Conservation (phyloP, 23 tunicate species). For the Diplosoma virens region DNA sequence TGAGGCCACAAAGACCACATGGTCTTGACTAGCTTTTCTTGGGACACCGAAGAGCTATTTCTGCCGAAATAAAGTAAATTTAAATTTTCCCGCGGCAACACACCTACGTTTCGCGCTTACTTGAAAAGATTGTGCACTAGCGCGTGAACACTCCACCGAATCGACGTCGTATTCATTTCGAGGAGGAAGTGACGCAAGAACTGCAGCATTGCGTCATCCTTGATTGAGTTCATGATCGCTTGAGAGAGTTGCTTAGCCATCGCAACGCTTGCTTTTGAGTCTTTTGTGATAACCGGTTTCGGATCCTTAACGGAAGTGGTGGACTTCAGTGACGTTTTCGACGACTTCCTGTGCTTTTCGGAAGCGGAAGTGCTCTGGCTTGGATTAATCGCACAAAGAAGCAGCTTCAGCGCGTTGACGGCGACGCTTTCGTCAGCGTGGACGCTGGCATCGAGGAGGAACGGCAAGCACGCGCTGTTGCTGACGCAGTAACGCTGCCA, state of each 20-base stretch:
- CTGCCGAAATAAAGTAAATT: neutral
- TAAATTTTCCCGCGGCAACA: neutral
- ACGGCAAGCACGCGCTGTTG: slow-evolving; percentile 35
- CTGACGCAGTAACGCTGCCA: slow-evolving; percentile 77
- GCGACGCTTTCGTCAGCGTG: slow-evolving; percentile 61
- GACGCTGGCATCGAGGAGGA: slow-evolving; percentile 49
- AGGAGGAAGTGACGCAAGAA: slow-evolving; percentile 77
- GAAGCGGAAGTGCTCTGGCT: neutral
- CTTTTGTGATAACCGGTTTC: neutral
- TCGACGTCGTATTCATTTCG: slow-evolving; percentile 66
- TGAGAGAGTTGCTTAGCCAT: slow-evolving; percentile 57
- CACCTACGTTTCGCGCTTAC: neutral
- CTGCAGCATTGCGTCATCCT: slow-evolving; percentile 34
- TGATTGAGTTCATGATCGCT: slow-evolving; percentile 35
- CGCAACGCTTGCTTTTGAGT: neutral
- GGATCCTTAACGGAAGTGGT: neutral
- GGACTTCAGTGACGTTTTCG: slow-evolving; percentile 13
- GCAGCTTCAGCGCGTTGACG: slow-evolving; percentile 50
- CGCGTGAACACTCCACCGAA: slow-evolving; percentile 84
- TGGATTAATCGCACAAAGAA: slow-evolving; percentile 51
- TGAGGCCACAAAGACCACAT: slow-evolving; percentile 82
- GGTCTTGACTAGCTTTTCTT: slow-evolving; percentile 32
- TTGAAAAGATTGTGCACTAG: slow-evolving; percentile 59
- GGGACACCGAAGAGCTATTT: slow-evolving; percentile 38
- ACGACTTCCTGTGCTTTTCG: neutral